These are phyloP conservation scores for Cerastis rubricosa DNA, from an alignment of 2,888 invertebrate genomes.

Conservation along the genomic window DNA sequence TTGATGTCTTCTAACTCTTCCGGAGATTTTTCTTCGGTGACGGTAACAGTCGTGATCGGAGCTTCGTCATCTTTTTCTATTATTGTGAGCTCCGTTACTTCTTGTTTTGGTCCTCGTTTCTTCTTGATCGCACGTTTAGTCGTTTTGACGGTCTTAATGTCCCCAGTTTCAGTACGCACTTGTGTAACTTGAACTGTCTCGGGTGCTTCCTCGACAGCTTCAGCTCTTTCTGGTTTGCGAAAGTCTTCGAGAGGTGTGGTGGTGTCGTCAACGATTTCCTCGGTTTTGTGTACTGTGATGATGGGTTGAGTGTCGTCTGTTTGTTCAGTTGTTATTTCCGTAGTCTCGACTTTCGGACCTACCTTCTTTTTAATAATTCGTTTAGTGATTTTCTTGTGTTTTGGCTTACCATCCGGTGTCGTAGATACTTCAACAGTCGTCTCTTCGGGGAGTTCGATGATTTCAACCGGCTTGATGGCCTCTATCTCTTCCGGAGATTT, in stretches of 20 bases:
- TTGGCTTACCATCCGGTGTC: conserved; percentile 73
- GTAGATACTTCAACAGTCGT: conserved; percentile 58
- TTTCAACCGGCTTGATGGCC: conserved; percentile 43
- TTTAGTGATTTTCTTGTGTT: conserved; percentile 60
- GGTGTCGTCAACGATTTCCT: conserved; percentile 70
- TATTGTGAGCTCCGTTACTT: conserved; percentile 62
- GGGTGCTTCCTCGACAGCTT: conserved; percentile 66
- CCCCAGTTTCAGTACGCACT: conserved; percentile 35
- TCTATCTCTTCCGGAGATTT: conserved; percentile 47
- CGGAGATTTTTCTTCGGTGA: conserved; percentile 33
- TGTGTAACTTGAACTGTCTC: conserved; percentile 37
- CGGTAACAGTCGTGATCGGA: conserved; percentile 54
- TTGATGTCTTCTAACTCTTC: conserved; percentile 1
- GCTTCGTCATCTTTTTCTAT: conserved; percentile 64
- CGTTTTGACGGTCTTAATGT: conserved; percentile 26
- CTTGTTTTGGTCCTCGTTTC: conserved; percentile 65
- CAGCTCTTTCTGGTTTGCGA: conserved; percentile 66
- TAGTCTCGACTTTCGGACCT: conserved; percentile 73
- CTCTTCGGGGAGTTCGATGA: conserved; percentile 70
- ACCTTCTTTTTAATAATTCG: conserved; percentile 51
- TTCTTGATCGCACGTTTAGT: conserved; percentile 62
- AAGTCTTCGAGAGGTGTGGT: conserved; percentile 52
- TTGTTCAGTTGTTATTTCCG: conserved; percentile 63
- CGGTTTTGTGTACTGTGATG: conserved; percentile 65
- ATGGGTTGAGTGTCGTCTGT: conserved; percentile 64